Conservation (phyloP, 2,888 invertebrate genomes). For the Xestia ashworthii region DNA sequence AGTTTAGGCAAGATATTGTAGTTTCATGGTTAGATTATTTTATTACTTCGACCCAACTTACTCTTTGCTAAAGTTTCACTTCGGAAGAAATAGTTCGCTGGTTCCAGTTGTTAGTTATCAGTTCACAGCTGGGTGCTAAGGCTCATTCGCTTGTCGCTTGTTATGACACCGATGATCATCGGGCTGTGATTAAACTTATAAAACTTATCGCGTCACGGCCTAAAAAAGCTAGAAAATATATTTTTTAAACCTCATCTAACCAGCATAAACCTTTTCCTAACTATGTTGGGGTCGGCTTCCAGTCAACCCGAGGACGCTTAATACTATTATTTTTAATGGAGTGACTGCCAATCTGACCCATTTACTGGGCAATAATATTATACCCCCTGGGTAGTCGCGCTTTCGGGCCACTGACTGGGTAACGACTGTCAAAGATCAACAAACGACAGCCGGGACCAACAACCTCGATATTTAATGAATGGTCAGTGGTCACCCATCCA, state of each 20-base stretch:
- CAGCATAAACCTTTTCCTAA: neutral
- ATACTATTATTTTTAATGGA: neutral
- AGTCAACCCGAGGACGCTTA: neutral
- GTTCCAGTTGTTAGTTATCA: conserved; percentile 27
- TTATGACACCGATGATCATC: conserved; percentile 18
- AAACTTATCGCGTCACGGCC: neutral
- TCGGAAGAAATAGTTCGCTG: neutral
- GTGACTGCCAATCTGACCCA: neutral
- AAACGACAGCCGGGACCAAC: neutral
- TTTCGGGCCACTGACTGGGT: neutral
- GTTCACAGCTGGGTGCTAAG: conserved; percentile 10
- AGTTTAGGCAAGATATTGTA: conserved; percentile 1
- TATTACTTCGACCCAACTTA: neutral
- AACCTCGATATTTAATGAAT: neutral
- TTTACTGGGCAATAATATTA: neutral
- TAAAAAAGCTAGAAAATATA: neutral
- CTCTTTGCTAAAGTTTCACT: neutral
- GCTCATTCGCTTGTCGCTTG: conserved; percentile 18
- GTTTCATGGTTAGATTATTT: conserved; percentile 3
- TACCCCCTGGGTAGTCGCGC: neutral
- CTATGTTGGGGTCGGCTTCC: neutral
- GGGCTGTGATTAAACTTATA: conserved; percentile 11
- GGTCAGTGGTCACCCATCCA: conserved; percentile 7
- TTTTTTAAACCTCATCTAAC: neutral
- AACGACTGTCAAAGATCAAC: neutral